Percentiles rank a stretch among this genome's conserved stretches.
Conservation (phyloP, 2,797 vertebrate species). For the Urocyon cinereoargenteus region DNA sequence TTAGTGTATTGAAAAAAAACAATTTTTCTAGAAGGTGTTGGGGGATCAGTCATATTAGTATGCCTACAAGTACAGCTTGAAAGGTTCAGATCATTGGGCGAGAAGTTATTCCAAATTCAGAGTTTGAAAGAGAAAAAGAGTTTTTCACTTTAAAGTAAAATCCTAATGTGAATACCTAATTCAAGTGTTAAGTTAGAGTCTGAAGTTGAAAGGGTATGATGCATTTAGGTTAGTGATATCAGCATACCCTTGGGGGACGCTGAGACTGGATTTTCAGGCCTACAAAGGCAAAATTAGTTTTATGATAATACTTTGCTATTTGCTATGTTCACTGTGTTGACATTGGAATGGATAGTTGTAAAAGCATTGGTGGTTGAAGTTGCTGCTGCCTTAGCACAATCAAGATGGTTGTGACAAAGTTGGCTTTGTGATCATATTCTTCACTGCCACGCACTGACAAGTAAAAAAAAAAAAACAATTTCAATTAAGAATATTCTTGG, state of each 20-base stretch:
- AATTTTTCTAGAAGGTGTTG: not conserved
- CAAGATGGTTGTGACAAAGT: not conserved
- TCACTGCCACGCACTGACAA: not conserved
- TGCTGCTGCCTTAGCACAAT: not conserved
- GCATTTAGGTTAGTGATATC: not conserved
- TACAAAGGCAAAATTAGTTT: not conserved
- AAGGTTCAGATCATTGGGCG: not conserved
- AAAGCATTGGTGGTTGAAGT: not conserved
- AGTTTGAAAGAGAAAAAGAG: conserved; percentile 27
- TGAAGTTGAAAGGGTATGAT: not conserved
- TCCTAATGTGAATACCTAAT: not conserved
- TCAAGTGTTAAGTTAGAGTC: not conserved
- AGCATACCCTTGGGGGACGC: not conserved
- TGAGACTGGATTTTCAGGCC: conserved; percentile 23
- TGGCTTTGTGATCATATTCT: not conserved
- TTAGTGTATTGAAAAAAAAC: conserved; percentile 36
- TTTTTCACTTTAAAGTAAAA: conserved; percentile 32
- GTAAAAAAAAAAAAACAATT: not conserved
- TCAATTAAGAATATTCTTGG: conserved; percentile 5
- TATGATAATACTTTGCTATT: not conserved
- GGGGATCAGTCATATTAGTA: not conserved
- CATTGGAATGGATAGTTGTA: not conserved
- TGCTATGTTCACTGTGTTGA: not conserved
- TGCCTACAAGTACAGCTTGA: not conserved
- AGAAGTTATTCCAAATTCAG: not conserved